A percentile compares a stretch with the other conserved stretches of the same genome.
Evolutionary conservation across 2,888 invertebrate species (phyloP).

Genomic region (Silvanus unidentatus): DNA sequence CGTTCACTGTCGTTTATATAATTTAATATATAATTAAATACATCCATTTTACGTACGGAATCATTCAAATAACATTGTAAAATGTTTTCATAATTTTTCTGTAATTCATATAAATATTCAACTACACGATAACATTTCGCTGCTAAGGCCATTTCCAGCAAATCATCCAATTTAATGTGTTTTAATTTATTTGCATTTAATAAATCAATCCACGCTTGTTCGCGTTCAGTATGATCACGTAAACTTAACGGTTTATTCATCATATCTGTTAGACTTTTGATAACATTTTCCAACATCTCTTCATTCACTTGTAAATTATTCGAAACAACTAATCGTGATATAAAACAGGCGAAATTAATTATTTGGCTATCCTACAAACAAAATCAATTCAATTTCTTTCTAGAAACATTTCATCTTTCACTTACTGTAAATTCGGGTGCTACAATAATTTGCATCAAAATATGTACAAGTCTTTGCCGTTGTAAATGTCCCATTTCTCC

Average conservation of each 20-base stretch:
- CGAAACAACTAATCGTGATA: constrained; percentile 38
- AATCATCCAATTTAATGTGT: constrained; percentile 53
- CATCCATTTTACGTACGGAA: constrained; percentile 54
- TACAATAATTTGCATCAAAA: constrained; percentile 68
- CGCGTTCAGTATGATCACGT: constrained; percentile 60
- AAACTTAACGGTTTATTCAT: constrained; percentile 31
- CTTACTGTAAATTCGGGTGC: constrained; percentile 61
- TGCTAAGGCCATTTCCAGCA: constrained; percentile 56
- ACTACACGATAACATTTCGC: constrained; percentile 67
- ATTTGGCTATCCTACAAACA: constrained; percentile 51
- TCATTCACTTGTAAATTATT: constrained; percentile 41
- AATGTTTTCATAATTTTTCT: constrained; percentile 56
- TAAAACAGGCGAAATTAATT: constrained; percentile 42
- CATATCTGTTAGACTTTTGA: constrained; percentile 46
- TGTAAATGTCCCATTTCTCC: constrained; percentile 65
- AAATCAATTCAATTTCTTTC: constrained; percentile 8
- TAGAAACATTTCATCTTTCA: constrained; percentile 16
- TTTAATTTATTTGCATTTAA: constrained; percentile 56
- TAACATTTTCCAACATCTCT: constrained; percentile 52
- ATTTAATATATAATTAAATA: constrained; percentile 54
- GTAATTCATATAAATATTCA: constrained; percentile 61
- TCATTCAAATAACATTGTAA: constrained; percentile 64
- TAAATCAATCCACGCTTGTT: constrained; percentile 67
- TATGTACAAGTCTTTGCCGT: constrained; percentile 71
- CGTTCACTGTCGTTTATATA: constrained; percentile 44